Evolutionary conservation across 35 echinoderm and acorn worm species (phyloP), one percentile per base, ranked within the genome.

Genomic region (Diadema setosum): DNA sequence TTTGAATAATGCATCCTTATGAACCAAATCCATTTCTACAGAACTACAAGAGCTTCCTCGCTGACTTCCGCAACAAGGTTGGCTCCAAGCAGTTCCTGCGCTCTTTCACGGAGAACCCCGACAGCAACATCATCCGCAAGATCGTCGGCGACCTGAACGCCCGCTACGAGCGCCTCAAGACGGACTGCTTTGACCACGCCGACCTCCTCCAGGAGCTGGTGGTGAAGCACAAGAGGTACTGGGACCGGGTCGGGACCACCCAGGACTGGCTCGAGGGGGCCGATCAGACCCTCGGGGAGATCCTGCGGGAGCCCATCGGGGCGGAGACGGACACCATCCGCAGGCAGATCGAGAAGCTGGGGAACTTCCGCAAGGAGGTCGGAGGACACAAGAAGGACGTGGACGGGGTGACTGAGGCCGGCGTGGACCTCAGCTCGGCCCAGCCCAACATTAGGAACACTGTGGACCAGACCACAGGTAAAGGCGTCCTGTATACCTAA

Each of bases 131-230:
- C 25, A 59, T 99, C 42, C 84, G 61, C n/a, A 81, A 81, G 56
- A 89, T 44, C 5, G 34, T 99, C 32, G 49, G 81, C 11, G 90
- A 95, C 52, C 67, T 88, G 40, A 94, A 94, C 33, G 52, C 82
- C 26, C 96, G 96, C 82, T 99, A 99, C 60, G 89, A 94, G 56
- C 61, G 42, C 63, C 83, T 99, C 70, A 99, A 91, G 70, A 50
- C 84, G 17, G 45, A 87, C 21, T 85, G 82, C 86, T 85, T 92
- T 31, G 67, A 86, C 45, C 93, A 95, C 27, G 87, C 55, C 29
- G 80, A 85, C 20, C 60, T 67, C 4, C 55, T 95, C 7, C 75
- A 92, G 4, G 65, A 74, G 16, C 82, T 99, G 5, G 50, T 99
- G 5, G 90, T 89, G 30, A 94, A 92, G 48, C 93, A 95, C 57